These are phyloP conservation scores for Eupeodes luniger DNA, from an alignment of 2,888 invertebrate species.

Conservation along the genomic window DNA sequence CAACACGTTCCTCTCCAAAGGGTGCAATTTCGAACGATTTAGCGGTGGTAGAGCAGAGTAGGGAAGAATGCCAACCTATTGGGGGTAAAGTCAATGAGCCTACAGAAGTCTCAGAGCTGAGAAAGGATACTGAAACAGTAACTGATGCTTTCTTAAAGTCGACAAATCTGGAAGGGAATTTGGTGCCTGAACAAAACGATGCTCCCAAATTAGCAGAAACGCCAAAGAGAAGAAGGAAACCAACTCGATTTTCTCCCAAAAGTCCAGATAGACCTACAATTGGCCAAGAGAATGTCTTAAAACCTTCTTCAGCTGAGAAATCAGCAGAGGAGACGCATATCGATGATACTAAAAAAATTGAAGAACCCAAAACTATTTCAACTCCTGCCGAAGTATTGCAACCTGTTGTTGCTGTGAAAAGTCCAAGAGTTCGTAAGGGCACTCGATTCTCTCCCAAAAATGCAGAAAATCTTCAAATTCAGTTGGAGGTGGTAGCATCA, in stretches of 20 bases:
- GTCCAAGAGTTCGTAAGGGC: neutral
- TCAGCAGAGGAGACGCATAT: neutral
- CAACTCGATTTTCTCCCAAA: constrained; percentile 23
- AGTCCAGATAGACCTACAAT: constrained; percentile 5
- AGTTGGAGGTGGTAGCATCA: neutral
- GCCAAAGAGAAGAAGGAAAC: constrained; percentile 16
- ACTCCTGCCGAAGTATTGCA: neutral
- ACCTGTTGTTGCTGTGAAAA: neutral
- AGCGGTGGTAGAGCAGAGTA: neutral
- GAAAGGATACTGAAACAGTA: neutral
- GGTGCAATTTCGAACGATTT: neutral
- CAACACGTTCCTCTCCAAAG: neutral
- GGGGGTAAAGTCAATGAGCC: neutral
- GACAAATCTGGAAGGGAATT: neutral
- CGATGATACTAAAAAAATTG: neutral
- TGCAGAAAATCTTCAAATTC: neutral
- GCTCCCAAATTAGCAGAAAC: neutral
- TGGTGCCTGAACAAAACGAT: neutral
- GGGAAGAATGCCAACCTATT: neutral
- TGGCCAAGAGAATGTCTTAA: neutral
- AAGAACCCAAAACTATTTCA: neutral
- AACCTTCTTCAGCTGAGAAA: neutral
- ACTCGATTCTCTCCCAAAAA: constrained; percentile 15
- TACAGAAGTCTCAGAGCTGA: neutral
- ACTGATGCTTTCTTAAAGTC: neutral